Evolutionary conservation across 2,797 vertebrate genomes (phyloP).

Genomic region (Balearica regulorum): DNA sequence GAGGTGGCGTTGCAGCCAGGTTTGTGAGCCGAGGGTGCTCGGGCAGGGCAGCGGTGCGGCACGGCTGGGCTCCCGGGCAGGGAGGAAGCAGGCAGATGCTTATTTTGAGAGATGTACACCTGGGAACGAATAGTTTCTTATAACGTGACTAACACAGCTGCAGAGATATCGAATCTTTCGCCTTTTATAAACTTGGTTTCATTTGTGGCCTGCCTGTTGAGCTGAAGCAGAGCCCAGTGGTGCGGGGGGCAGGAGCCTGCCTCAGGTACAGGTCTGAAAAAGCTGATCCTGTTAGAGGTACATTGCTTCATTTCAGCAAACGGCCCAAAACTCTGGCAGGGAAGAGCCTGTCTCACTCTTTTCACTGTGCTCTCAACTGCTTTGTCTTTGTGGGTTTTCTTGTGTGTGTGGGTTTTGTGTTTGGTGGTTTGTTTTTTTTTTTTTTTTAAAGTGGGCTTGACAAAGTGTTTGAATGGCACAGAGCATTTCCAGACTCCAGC

Average conservation of each 20-base stretch:
- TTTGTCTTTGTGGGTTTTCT: neutral
- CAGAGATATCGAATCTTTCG: neutral
- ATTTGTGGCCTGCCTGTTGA: neutral
- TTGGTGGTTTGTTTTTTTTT: too few species aligned
- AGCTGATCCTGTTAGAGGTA: neutral
- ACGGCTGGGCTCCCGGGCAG: neutral
- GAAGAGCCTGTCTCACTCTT: neutral
- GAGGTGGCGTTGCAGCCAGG: neutral
- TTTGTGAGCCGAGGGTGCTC: neutral
- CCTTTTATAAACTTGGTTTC: neutral
- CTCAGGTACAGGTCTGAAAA: neutral
- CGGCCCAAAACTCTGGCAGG: neutral
- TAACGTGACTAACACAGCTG: neutral
- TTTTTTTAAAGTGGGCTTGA: neutral
- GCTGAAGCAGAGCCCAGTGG: neutral
- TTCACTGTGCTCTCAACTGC: neutral
- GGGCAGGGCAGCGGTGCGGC: neutral
- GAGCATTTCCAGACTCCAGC: neutral
- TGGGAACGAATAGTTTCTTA: neutral
- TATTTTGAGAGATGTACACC: neutral
- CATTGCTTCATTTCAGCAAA: neutral
- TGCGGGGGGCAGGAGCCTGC: neutral
- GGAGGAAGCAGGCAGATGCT: neutral
- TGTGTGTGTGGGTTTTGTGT: too few species aligned
- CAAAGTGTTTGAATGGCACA: neutral